Base-by-base conservation (phyloP, 2,888 invertebrate species). In the Steinernema hermaphroditum region DNA sequence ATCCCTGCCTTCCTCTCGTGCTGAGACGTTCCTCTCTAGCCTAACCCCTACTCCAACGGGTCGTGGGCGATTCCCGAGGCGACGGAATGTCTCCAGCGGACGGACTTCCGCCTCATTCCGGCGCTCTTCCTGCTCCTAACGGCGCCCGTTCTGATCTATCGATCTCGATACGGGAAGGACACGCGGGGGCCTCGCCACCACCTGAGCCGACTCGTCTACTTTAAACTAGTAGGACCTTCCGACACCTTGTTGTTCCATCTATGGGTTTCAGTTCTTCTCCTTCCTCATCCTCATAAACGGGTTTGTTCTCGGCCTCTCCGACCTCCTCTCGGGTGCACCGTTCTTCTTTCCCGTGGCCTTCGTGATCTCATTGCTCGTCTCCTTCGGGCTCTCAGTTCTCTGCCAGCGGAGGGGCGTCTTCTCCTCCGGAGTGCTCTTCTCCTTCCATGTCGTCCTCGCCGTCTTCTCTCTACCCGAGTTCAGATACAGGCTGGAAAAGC, bases 391-490 rank as follows among this genome's bases (percentile, higher is more conserved):
- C 8, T 78, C 80, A 19, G 74, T 82, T 16, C 83, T 81, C 2
- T 83, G 81, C 44, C 73, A 80, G 37, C 83, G 82, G 69, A 72
- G 82, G 54, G 85, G 85, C 32, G 72, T 85, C n/a, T 77, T 82
- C 27, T 78, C 85, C 16, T 85, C 85, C 8, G 85, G 85, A 37
- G 82, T 84, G 2, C 75, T 85, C 9, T 85, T 83, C 70, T 75
- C 78, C 54, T 85, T 78, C 73, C 85, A 82, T 82, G 43, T 81
- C 8, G 62, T 85, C 50, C 68, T 79, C 22, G 54, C 54, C 9
- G 6, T 79, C 19, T 79, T 78, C 57, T 80, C 78, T 16, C 34
- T 78, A 16, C 78, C 79, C 24, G 80, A 80, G 44, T 77, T 79
- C 22, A 19, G 50, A 12, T 50, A 50, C 22, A 6, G 1, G 4